A percentile compares a stretch with the other conserved stretches of the same genome.
phyloP scores from a whole-genome alignment of 2,888 invertebrate species.

The Pseudococcus viburni region DNA sequence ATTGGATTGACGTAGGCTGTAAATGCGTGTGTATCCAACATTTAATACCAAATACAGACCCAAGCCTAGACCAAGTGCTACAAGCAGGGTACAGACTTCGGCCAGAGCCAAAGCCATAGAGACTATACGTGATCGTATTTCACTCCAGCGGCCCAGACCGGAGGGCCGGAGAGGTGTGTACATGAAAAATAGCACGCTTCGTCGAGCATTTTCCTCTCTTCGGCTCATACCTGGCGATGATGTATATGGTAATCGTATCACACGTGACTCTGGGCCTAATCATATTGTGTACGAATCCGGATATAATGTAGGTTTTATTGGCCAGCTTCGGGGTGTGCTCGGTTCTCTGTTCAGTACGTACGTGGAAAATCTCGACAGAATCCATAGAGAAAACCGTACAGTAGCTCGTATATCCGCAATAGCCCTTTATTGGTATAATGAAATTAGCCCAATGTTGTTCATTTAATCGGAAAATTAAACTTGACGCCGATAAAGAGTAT shows the following conservation, averaged over 20 bases:
- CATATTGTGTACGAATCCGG: conserved; percentile 37
- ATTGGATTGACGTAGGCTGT: too few species aligned
- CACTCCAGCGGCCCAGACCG: not conserved
- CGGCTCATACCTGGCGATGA: not conserved
- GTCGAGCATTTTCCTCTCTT: not conserved
- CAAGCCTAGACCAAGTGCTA: too few species aligned
- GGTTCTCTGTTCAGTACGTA: too few species aligned
- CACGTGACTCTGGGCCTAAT: conserved; percentile 40
- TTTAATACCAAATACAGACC: too few species aligned
- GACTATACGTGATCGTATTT: conserved; percentile 25
- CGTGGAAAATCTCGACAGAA: conserved; percentile 7
- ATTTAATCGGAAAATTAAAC: conserved; percentile 50
- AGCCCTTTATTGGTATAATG: conserved; percentile 38
- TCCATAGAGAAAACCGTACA: not conserved
- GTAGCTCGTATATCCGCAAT: conserved; percentile 5
- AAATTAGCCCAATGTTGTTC: conserved; percentile 42
- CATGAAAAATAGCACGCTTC: conserved; percentile 32
- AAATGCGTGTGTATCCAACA: too few species aligned
- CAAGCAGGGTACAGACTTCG: not conserved
- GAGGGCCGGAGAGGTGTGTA: not conserved
- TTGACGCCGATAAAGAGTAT: conserved; percentile 24
- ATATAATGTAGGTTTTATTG: conserved; percentile 38
- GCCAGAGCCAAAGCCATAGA: not conserved
- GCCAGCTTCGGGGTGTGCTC: not conserved
- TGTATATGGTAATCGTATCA: conserved; percentile 33